These are phyloP conservation scores for Drosophila pectinifera DNA, from an alignment of 1,140 invertebrate genomes.

Conservation along the genomic window DNA sequence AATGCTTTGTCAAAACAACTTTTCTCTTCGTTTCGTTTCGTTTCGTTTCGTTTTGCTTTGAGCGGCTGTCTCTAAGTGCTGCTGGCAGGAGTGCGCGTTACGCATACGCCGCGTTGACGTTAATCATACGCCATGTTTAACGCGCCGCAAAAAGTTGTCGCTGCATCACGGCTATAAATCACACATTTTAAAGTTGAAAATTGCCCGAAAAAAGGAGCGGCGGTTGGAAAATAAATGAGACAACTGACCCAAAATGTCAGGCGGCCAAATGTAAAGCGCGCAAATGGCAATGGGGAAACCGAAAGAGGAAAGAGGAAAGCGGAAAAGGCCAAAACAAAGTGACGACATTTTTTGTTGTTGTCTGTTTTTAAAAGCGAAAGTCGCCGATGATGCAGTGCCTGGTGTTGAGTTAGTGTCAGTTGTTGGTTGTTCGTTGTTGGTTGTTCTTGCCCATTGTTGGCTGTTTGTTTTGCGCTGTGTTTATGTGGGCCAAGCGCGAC, in stretches of 20 bases:
- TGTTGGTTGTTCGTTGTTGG: conserved; percentile 20
- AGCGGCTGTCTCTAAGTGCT: conserved; percentile 41
- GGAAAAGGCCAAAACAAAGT: conserved; percentile 47
- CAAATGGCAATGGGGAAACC: conserved; percentile 46
- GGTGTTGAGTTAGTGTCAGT: conserved; percentile 49
- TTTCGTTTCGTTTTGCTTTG: conserved; percentile 38
- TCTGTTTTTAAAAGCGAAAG: conserved; percentile 56
- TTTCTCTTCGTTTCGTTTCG: conserved; percentile 30
- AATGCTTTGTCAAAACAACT: conserved; percentile 37
- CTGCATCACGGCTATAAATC: conserved; percentile 70
- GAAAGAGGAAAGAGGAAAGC: conserved; percentile 54
- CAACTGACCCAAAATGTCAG: conserved; percentile 81
- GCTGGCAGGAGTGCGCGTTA: conserved; percentile 44
- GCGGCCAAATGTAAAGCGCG: conserved; percentile 24
- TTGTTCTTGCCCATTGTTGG: conserved; percentile 16
- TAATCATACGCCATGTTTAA: conserved; percentile 82
- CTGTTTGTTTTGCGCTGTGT: conserved; percentile 17
- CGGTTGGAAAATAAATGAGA: conserved; percentile 72
- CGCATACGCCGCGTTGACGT: conserved; percentile 75
- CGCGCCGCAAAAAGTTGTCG: conserved; percentile 59
- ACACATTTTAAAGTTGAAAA: conserved; percentile 66
- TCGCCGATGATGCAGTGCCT: conserved; percentile 52
- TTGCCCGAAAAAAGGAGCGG: conserved; percentile 8
- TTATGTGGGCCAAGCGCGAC: conserved; percentile 62
- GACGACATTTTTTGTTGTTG: conserved; percentile 8